Evolutionary conservation across 2,888 invertebrate genomes (phyloP), one percentile per base, ranked within the genome.

Genomic region (Diarsia dahlii): DNA sequence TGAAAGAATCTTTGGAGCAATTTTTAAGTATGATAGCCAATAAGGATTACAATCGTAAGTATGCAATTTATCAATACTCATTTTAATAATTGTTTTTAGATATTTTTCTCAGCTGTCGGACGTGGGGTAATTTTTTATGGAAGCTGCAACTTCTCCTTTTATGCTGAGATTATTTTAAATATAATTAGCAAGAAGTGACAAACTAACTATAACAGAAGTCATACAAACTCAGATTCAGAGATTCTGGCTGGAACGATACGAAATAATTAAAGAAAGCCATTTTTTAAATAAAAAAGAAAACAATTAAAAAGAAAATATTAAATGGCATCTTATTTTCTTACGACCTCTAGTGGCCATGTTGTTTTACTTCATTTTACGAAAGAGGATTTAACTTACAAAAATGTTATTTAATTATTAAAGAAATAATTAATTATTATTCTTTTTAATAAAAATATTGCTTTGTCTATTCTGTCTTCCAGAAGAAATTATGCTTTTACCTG

Each of bases 271-370:
- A 3, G n/a, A 50, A 50, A n/a, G 12, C 45, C 28, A 54, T 70
- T 69, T n/a, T 2, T 0, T 10, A 13, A 3, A 0, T 20, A n/a
- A 71, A 68, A 28, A 71, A 52, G n/a, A 45, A 46, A 20, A 23
- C 18, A 23, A 28, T 12, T 9, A 45, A 45, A 28, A 69, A 28
- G 3, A 69, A 69, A 67, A 52, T 6, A 20, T 39, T 28, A 13
- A 58, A 10, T 23, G 56, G n/a, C 34, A 60, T 58, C 45, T 13
- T 8, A 52, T 10, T 52, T 74, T 62, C 5, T 74, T 74, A 73
- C 13, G 3, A 15, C 13, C n/a, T 10, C 0, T 18, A 18, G 10
- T 8, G 20, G 52, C 50, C 52, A 56, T 18, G 18, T 18, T 56
- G n/a, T 46, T 23, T 15, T 20, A 23, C 28, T 34, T 48, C 5